Conservation (phyloP, 1,140 invertebrate species). For the Ostrea denselamellosa region DNA sequence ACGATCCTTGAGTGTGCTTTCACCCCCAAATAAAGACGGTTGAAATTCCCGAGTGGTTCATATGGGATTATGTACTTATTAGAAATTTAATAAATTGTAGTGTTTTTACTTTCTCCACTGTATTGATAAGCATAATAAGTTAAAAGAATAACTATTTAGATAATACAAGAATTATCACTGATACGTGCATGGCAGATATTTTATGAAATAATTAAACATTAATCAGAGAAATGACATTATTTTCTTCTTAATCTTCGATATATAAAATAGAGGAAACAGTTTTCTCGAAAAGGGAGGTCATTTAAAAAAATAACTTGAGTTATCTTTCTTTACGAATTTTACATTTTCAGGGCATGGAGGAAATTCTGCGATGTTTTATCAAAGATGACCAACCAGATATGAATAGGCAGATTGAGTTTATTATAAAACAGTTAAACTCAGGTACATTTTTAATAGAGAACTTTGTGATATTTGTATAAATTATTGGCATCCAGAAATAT, state of each 20-base stretch:
- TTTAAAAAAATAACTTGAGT: neutral
- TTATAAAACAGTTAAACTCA: constrained; percentile 80
- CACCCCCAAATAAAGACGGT: constrained; percentile 46
- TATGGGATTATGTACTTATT: neutral
- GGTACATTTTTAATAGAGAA: constrained; percentile 58
- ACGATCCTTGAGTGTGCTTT: constrained; percentile 45
- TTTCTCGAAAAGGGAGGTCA: constrained; percentile 23
- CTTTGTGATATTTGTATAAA: too few relatives aligned
- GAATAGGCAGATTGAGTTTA: constrained; percentile 80
- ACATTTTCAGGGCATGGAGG: constrained; percentile 75
- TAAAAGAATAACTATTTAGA: neutral
- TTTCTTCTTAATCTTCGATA: neutral
- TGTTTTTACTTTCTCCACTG: neutral
- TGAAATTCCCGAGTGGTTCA: neutral
- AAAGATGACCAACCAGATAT: constrained; percentile 78
- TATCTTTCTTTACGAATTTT: constrained; percentile 28
- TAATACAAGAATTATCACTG: neutral
- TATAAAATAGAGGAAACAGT: neutral
- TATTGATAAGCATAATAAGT: neutral
- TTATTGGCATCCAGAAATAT: neutral
- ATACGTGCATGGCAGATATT: neutral
- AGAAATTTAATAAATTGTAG: neutral
- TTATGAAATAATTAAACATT: neutral
- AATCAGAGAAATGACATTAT: neutral
- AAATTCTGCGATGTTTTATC: constrained; percentile 80